Base-by-base conservation (phyloP, 1,140 invertebrate genomes). In the Drosophila ironensis region DNA sequence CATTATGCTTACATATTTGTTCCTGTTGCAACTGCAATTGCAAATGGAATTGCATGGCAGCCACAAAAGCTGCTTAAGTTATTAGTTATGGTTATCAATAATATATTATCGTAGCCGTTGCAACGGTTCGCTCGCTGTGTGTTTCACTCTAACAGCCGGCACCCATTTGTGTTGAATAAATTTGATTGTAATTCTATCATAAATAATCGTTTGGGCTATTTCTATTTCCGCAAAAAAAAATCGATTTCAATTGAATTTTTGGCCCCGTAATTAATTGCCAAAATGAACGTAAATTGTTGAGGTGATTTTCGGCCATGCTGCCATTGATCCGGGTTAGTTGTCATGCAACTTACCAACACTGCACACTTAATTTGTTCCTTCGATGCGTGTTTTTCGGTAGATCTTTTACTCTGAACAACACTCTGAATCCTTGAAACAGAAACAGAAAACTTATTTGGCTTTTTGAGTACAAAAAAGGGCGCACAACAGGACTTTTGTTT, bases 21-120 rank as follows among this genome's bases (percentile, higher is more conserved):
- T n/a, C n/a, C 41, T 0, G 20, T n/a, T 24, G 16, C n/a, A 1
- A 22, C 30, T 7, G 16, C 20, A 20, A 28, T 7, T n/a, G 5
- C 20, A 37, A 54, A 57, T 37, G 48, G 37, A 75, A 70, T 75
- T 57, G 56, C 24, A 72, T 64, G 48, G 44, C 48, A 50, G n/a
- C 25, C 35, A 7, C 14, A 56, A 37, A 60, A 60, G 60, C 68
- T 69, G 69, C 74, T 72, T 78, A 72, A 72, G 70, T 63, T 69
- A 72, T 78, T 69, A 57, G 47, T 63, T 59, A 64, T 63, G 53
- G 35, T 37, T 70, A 78, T 77, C 63, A 72, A 68, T 59, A 52
- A 45, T 63, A 52, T 61, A 40, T 69, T 46, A 19, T 19, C 19
- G 25, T 27, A 35, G 16, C 25, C 16, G 6, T 38, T 67, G 11